Conservation (phyloP, 2,113 vertebrate genomes). For the Abramis brama region DNA sequence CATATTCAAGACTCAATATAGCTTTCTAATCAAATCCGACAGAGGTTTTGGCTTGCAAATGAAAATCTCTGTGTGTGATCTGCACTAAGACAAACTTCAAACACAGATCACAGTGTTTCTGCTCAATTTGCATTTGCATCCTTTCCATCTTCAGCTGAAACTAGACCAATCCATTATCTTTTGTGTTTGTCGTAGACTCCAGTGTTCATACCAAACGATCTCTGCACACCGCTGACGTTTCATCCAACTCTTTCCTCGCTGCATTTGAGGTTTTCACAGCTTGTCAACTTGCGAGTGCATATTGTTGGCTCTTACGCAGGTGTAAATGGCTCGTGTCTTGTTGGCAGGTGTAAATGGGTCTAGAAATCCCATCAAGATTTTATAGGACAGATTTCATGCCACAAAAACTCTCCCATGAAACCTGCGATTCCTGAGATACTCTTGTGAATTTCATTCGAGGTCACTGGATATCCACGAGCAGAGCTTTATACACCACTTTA, state of each 20-base stretch:
- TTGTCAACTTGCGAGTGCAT: neutral
- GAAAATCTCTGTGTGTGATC: neutral
- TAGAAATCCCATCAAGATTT: neutral
- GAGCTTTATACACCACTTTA: neutral
- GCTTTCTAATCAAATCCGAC: conserved; percentile 4
- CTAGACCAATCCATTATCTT: neutral
- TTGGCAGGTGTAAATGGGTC: neutral
- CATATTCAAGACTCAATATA: neutral
- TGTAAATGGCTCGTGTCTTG: neutral
- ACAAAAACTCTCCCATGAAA: neutral
- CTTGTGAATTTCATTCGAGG: neutral
- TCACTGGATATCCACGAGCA: neutral
- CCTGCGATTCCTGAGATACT: neutral
- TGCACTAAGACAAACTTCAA: conserved; percentile 22
- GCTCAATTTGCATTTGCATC: neutral
- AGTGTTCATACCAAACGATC: neutral
- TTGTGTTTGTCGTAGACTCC: conserved; percentile 1
- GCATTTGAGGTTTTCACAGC: conserved; percentile 1
- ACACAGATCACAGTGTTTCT: neutral
- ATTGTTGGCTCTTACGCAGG: neutral
- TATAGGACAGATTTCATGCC: neutral
- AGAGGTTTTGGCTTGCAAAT: neutral
- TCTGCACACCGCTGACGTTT: neutral
- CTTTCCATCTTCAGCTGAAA: neutral
- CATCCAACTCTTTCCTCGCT: neutral